Evolutionary conservation across 2,888 invertebrate genomes (phyloP).

Genomic region (Seira sanloemensis): DNA sequence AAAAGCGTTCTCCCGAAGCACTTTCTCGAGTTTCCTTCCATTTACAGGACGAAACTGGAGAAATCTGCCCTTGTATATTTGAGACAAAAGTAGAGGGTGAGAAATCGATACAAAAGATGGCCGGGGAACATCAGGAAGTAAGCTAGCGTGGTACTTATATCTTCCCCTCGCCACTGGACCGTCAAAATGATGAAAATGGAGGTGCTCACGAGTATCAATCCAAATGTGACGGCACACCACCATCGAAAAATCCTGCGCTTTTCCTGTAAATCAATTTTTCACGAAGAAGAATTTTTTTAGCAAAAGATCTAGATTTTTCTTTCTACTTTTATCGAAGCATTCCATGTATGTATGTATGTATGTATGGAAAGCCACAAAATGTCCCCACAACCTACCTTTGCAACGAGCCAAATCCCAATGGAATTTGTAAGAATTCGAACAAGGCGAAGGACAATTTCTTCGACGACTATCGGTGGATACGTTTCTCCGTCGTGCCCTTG

Average conservation of each 20-base stretch:
- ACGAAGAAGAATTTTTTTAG: neutral
- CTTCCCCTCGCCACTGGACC: conserved; percentile 45
- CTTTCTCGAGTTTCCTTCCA: neutral
- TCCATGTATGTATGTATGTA: neutral
- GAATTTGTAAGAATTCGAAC: conserved; percentile 36
- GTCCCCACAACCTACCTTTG: neutral
- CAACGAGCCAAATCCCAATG: conserved; percentile 42
- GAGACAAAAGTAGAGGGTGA: conserved; percentile 48
- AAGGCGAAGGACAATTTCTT: conserved; percentile 39
- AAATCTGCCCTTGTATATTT: conserved; percentile 47
- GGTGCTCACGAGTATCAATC: conserved; percentile 40
- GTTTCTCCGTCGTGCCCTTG: conserved; percentile 43
- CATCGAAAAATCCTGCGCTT: conserved; percentile 30
- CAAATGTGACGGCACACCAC: conserved; percentile 50
- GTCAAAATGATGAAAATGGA: conserved; percentile 43
- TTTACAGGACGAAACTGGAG: conserved; percentile 40
- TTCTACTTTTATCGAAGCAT: neutral
- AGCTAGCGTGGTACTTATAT: conserved; percentile 41
- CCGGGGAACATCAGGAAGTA: conserved; percentile 53
- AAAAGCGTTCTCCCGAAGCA: no score
- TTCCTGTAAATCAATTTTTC: conserved; percentile 25
- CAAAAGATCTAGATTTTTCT: neutral
- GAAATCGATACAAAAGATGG: conserved; percentile 41
- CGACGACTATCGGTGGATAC: conserved; percentile 31
- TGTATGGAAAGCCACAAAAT: neutral